phyloP scores from a whole-genome alignment of 2,888 invertebrate species.

The Philaethria dido region DNA sequence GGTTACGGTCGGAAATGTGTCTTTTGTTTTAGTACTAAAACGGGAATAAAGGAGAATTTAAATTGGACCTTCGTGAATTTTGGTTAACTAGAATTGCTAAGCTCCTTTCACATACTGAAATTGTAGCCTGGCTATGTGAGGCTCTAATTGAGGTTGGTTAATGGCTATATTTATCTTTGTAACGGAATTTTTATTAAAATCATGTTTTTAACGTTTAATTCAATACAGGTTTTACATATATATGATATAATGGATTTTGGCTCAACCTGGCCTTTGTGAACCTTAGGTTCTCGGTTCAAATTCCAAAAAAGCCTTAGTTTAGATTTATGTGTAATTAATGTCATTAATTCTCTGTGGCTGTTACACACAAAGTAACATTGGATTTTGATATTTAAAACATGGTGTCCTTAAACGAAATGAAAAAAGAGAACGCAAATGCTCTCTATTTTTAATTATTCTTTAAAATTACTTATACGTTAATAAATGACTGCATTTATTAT shows the following conservation, averaged over 20 bases:
- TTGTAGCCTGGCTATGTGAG: slow-evolving; percentile 7
- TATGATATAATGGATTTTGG: no score
- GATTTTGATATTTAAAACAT: not conserved
- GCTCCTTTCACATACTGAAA: slow-evolving; percentile 25
- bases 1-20: slow-evolving; percentile 24
- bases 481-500: no score
- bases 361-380: not conserved
- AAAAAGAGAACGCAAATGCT: no score
- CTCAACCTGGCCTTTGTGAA: no score
- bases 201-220: not conserved
- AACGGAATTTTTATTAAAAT: not conserved
- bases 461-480: no score
- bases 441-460: no score
- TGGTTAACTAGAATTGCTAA: slow-evolving; percentile 32
- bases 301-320: no score
- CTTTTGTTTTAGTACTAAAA: slow-evolving; percentile 29
- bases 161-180: not conserved
- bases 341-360: no score
- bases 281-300: no score
- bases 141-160: slow-evolving; percentile 14
- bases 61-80: slow-evolving; percentile 29
- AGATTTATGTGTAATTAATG: no score
- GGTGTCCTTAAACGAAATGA: not conserved
- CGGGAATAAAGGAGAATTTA: slow-evolving; percentile 24
- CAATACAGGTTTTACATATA: no score